These are phyloP conservation scores for Bradysia coprophila DNA, from an alignment of 1,140 invertebrate species.

Conservation along the genomic window DNA sequence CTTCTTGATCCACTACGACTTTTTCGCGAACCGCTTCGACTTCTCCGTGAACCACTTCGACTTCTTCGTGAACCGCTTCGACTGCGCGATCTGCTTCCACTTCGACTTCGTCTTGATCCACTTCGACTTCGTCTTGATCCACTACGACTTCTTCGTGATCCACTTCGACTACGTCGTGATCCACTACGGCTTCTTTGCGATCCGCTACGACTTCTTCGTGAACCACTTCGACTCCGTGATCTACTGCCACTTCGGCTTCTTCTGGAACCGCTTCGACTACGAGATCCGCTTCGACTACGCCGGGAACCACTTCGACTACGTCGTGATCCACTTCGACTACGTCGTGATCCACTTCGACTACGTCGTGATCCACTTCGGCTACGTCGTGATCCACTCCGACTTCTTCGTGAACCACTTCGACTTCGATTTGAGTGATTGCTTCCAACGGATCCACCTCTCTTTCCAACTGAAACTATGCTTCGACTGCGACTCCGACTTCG, in stretches of 20 bases:
- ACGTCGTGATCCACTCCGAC: conserved; percentile 11
- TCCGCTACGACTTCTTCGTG: conserved; percentile 7
- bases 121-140: conserved; percentile 17
- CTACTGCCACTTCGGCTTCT: conserved; percentile 9
- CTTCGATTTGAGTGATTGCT: neutral
- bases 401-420: conserved; percentile 11
- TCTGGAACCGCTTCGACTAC: conserved; percentile 13
- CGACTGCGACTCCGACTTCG: neutral
- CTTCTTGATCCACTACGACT: conserved; percentile 9
- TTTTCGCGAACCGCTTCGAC: too few relatives aligned
- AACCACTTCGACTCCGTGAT: conserved; percentile 8
- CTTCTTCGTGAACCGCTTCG: conserved; percentile 9
- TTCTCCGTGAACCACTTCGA: too few relatives aligned
- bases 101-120: conserved; percentile 10
- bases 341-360: conserved; percentile 16
- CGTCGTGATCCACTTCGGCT: conserved; percentile 17
- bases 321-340: conserved; percentile 22
- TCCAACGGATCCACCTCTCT: neutral
- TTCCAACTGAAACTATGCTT: neutral
- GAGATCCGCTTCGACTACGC: conserved; percentile 15
- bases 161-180: conserved; percentile 22
- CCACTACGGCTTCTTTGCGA: conserved; percentile 21
- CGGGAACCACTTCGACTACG: conserved; percentile 21
- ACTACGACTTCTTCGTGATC: conserved; percentile 21
- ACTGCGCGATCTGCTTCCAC: conserved; percentile 6